Percentiles rank a stretch among this genome's conserved stretches.
Conservation (phyloP, 1,140 invertebrate genomes). For the Atta cephalotes region DNA sequence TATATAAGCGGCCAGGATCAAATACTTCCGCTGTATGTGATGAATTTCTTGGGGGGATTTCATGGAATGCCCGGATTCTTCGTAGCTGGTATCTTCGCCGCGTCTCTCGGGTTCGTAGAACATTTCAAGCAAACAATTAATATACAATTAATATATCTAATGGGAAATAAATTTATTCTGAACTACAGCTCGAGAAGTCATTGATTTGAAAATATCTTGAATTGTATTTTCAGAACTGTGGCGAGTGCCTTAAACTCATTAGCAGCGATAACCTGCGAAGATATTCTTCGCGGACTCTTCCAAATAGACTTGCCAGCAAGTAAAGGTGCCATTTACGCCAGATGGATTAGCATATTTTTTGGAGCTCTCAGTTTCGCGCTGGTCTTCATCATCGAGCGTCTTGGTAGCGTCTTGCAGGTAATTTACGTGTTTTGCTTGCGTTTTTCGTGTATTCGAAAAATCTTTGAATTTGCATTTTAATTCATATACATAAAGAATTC, state of each 20-base stretch:
- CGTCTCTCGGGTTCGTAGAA: slow-evolving; percentile 88
- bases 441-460: neutral
- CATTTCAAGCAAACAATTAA: neutral
- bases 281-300: slow-evolving; percentile 91
- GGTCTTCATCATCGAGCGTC: slow-evolving; percentile 93
- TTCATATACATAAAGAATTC: too few species aligned
- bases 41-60: slow-evolving; percentile 91
- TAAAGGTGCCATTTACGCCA: slow-evolving; percentile 89
- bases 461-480: too few species aligned
- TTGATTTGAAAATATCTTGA: slow-evolving; percentile 8
- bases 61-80: slow-evolving; percentile 95
- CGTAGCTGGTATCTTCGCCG: slow-evolving; percentile 93
- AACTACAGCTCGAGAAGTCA: neutral
- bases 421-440: neutral
- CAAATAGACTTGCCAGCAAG: slow-evolving; percentile 90
- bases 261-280: slow-evolving; percentile 95
- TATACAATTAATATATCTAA: neutral
- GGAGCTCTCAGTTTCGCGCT: slow-evolving; percentile 89
- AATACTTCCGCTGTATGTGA: slow-evolving; percentile 94
- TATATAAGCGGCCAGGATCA: slow-evolving; percentile 90
- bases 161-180: neutral
- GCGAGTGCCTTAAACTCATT: slow-evolving; percentile 96
- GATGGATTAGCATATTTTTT: slow-evolving; percentile 88
- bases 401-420: slow-evolving; percentile 93
- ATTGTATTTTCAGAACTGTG: slow-evolving; percentile 91